These are phyloP conservation scores for Trachurus trachurus DNA, from an alignment of 2,797 vertebrate species.

Conservation along the genomic window DNA sequence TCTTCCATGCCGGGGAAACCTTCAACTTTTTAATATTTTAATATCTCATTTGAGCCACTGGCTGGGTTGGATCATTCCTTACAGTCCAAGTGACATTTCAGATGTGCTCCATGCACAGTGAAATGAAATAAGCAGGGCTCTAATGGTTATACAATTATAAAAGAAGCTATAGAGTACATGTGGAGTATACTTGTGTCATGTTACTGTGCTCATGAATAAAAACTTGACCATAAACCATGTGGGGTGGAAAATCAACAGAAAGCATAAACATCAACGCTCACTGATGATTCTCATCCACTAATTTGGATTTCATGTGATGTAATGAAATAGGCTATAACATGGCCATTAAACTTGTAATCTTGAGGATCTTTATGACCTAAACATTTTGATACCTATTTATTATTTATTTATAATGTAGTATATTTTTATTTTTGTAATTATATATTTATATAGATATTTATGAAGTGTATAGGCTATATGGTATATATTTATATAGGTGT, in stretches of 20 bases:
- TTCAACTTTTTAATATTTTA: constrained; percentile 78
- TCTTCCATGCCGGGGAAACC: constrained; percentile 49
- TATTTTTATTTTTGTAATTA: too few species aligned
- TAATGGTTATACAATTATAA: constrained; percentile 11
- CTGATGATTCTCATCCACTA: background rate
- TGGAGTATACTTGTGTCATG: background rate
- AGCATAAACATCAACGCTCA: background rate
- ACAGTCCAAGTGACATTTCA: constrained; percentile 63
- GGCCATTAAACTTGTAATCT: constrained; percentile 16
- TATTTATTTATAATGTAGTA: too few species aligned
- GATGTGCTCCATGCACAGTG: constrained; percentile 49
- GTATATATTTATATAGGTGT: too few species aligned
- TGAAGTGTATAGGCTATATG: too few species aligned
- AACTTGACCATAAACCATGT: background rate
- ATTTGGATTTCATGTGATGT: constrained; percentile 19
- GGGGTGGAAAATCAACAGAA: background rate
- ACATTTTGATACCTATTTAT: background rate
- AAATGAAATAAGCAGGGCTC: constrained; percentile 52
- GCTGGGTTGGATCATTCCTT: constrained; percentile 60
- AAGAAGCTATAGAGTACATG: constrained; percentile 26
- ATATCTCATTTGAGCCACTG: constrained; percentile 70
- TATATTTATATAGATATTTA: too few species aligned
- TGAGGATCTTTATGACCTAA: background rate
- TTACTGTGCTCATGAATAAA: constrained; percentile 9
- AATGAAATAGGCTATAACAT: constrained; percentile 15